Conservation (phyloP, 2,113 vertebrate species). For the Pagrus major region DNA sequence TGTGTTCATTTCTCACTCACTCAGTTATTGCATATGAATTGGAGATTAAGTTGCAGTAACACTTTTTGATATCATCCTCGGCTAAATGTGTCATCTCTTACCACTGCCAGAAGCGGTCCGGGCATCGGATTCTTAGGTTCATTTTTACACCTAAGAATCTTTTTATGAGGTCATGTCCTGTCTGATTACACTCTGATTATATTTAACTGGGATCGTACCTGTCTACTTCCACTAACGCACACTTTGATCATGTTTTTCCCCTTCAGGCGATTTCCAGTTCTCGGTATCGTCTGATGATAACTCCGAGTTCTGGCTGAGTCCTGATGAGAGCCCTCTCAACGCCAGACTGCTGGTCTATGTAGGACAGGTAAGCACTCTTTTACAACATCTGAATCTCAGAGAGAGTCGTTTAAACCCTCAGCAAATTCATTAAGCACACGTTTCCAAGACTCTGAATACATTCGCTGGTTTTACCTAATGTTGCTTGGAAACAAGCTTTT, state of each 20-base stretch:
- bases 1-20: constrained; percentile 5
- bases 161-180: constrained; percentile 3
- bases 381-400: constrained; percentile 9
- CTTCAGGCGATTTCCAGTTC: constrained; percentile 96
- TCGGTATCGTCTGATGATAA: constrained; percentile 98
- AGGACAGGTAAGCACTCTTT: constrained; percentile 88
- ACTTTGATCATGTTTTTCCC: constrained; percentile 47
- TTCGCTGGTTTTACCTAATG: constrained; percentile 18
- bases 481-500: constrained; percentile 56
- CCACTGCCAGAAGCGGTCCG: background rate
- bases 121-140: background rate
- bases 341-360: constrained; percentile 91
- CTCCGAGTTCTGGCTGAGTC: constrained; percentile 97
- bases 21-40: background rate
- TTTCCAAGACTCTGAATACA: constrained; percentile 15
- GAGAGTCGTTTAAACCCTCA: background rate
- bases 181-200: constrained; percentile 11
- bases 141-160: constrained; percentile 5
- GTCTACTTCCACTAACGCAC: constrained; percentile 22
- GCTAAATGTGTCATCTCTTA: background rate
- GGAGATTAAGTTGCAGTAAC: background rate
- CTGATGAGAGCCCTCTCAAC: constrained; percentile 90
- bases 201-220: constrained; percentile 19
- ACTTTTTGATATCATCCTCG: background rate
- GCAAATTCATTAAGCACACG: background rate